These are phyloP conservation scores for Coccyzus lansbergi DNA, from an alignment of 2,797 vertebrate species.

Conservation along the genomic window DNA sequence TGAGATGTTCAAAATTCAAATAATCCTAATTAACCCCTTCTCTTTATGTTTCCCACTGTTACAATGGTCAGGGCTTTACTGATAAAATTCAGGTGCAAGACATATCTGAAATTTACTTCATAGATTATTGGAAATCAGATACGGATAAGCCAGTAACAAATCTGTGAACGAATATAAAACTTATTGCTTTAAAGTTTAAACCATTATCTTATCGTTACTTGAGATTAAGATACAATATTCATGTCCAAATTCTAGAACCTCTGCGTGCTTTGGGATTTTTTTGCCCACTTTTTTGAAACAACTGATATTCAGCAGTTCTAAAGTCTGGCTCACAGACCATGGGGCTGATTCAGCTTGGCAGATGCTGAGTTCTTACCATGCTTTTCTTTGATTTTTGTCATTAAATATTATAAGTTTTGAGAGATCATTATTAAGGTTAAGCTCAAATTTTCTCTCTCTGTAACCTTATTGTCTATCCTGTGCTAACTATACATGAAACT, in stretches of 20 bases:
- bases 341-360: neutral
- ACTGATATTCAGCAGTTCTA: neutral
- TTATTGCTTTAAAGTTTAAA: neutral
- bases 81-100: neutral
- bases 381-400: slow-evolving; percentile 24
- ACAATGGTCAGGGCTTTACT: neutral
- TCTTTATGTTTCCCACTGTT: neutral
- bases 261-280: neutral
- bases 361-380: neutral
- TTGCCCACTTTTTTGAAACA: neutral
- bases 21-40: neutral
- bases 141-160: neutral
- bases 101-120: neutral
- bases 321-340: neutral
- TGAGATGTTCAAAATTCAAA: neutral
- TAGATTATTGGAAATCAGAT: neutral
- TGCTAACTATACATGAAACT: neutral
- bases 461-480: neutral
- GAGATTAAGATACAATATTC: neutral
- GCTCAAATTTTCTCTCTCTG: neutral
- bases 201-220: neutral
- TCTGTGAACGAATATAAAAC: neutral
- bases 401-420: slow-evolving; percentile 6
- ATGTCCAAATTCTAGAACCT: neutral
- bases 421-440: slow-evolving; percentile 18